Percentiles rank a stretch among this genome's conserved stretches.
Evolutionary conservation across 2,797 vertebrate genomes (phyloP).

Genomic region (Sebastes hubbsi): DNA sequence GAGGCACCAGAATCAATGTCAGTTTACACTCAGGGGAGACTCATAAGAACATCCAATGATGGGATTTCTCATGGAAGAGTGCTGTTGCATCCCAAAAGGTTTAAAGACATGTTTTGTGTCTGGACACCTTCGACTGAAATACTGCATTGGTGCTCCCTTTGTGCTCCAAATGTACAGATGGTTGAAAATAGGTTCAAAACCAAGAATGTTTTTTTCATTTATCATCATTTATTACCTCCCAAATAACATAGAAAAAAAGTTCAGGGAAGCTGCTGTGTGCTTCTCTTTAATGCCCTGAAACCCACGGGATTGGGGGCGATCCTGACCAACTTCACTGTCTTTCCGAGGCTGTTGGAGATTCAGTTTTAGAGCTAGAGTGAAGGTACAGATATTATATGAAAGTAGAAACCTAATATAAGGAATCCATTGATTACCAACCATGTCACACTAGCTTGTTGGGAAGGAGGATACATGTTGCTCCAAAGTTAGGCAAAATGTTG

Average conservation of each 20-base stretch:
- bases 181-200: not conserved
- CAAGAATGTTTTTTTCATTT: not conserved
- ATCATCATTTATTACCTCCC: not conserved
- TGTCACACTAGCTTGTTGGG: too few species aligned
- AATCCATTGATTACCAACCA: too few species aligned
- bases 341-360: rapidly evolving
- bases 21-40: not conserved
- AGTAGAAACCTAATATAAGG: too few species aligned
- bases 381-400: too few species aligned
- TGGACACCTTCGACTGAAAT: not conserved
- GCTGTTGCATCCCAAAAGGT: not conserved
- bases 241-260: rapidly evolving
- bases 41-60: not conserved
- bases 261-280: too few species aligned
- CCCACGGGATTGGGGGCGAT: too few species aligned
- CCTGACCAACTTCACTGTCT: too few species aligned
- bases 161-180: not conserved
- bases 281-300: too few species aligned
- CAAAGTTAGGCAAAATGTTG: too few species aligned
- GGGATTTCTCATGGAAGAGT: not conserved
- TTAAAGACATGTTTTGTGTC: not conserved
- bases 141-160: too few species aligned
- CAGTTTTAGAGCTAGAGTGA: too few species aligned
- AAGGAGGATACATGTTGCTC: too few species aligned
- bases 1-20: not conserved